Conservation (phyloP, 2,797 vertebrate species). For the Triplophysa yarkandensis region DNA sequence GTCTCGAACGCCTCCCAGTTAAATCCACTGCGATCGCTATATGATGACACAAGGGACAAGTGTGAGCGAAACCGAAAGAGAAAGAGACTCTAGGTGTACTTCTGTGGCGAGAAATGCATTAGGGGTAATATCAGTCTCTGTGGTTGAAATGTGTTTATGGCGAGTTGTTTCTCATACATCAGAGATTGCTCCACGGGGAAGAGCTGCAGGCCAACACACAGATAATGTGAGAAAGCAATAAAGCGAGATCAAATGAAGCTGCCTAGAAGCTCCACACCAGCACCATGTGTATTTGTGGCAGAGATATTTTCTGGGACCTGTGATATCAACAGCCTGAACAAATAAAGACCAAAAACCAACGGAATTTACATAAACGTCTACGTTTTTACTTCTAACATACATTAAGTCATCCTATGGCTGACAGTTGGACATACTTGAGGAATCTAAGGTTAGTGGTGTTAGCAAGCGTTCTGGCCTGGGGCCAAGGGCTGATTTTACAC, state of each 20-base stretch:
- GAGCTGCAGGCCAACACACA: slow-evolving; percentile 51
- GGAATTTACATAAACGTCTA: slow-evolving; percentile 25
- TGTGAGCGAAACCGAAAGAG: neutral
- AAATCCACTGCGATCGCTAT: slow-evolving; percentile 5
- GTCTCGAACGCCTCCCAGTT: slow-evolving; percentile 33
- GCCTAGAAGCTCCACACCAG: slow-evolving; percentile 53
- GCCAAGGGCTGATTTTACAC: slow-evolving; percentile 71
- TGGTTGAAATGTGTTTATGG: slow-evolving; percentile 68
- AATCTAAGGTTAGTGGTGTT: slow-evolving; percentile 54
- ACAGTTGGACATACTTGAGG: slow-evolving; percentile 56
- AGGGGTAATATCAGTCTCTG: slow-evolving; percentile 62
- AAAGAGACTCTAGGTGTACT: slow-evolving; percentile 20
- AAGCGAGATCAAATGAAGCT: slow-evolving; percentile 64
- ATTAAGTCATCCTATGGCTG: slow-evolving; percentile 72
- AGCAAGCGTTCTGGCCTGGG: slow-evolving; percentile 64
- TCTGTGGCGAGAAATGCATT: slow-evolving; percentile 34
- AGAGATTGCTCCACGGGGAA: slow-evolving; percentile 63
- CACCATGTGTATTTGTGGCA: slow-evolving; percentile 37
- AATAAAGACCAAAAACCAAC: slow-evolving; percentile 49
- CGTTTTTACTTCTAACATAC: slow-evolving; percentile 47
- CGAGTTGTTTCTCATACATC: slow-evolving; percentile 62
- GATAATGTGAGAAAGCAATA: slow-evolving; percentile 64
- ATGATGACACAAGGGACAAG: slow-evolving; percentile 24
- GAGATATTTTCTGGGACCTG: slow-evolving; percentile 51
- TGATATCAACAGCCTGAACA: slow-evolving; percentile 57